Evolutionary conservation across 1,140 invertebrate species (phyloP), one percentile per base, ranked within the genome.

Genomic region (Formica exsecta): DNA sequence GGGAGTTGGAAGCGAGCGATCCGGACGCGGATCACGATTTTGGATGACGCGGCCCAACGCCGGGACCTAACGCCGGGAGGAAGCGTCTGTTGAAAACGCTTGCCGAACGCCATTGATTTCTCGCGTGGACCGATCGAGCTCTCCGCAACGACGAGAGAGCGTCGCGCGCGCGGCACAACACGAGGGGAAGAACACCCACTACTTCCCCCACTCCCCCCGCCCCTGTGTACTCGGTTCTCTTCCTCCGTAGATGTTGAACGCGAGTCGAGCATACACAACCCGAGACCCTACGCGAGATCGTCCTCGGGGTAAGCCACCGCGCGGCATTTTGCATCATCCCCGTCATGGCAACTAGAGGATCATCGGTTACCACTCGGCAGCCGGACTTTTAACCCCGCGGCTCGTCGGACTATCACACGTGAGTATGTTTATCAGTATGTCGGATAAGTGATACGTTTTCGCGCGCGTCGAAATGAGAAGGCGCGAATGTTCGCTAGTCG

Each of bases 301-400:
- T 62, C 54, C 19, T 76, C 74, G 54, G 59, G 36, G 74, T 41
- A 22, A 51, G 38, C 41, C 64, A 61, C 65, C 70, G 73, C 38
- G 48, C 66, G 48, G 36, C 25, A 36, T 13, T 41, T 61, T 5
- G 41, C 65, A 32, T 61, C 87, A 86, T 86, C 85, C 89, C 90
- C 90, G 89, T 92, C 91, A 93, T 93, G 92, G 92, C 90, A 93
- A 92, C 92, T 92, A 74, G 64, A 89, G 84, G 91, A 92, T 92
- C 86, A 54, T 88, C 89, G 73, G 75, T 80, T 80, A 80, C 89
- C 90, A 87, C 75, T 66, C 85, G 84, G 87, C 89, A 92, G 86
- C 85, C 87, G 89, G 90, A 89, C 76, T 48, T 87, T 66, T 87
- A 88, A 89, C 86, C 83, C 54, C 84, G 83, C 86, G 87, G 86